Evolutionary conservation across 2,113 vertebrate species (phyloP).

Genomic region (Dasypus novemcinctus): DNA sequence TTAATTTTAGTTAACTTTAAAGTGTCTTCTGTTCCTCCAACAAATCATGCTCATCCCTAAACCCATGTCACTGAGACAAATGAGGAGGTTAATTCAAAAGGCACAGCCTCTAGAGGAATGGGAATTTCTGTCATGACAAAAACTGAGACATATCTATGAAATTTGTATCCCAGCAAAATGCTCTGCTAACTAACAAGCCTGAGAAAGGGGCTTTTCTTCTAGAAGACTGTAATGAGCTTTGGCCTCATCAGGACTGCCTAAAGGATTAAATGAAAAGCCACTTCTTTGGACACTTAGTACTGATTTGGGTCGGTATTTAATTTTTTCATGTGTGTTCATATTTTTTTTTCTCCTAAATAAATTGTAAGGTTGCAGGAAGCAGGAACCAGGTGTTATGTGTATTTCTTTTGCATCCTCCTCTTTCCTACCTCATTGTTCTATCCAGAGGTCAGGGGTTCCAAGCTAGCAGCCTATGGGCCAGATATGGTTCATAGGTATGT

Average conservation of each 20-base stretch:
- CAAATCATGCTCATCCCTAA: not conserved
- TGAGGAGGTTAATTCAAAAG: not conserved
- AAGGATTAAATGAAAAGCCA: not conserved
- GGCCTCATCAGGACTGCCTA: not conserved
- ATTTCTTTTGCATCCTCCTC: not conserved
- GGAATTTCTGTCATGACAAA: not conserved
- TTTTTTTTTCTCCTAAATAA: slow-evolving; percentile 9
- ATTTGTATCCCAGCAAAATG: slow-evolving; percentile 5
- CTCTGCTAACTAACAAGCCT: not conserved
- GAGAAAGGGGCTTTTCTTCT: not conserved
- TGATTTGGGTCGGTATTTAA: not conserved
- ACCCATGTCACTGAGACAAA: not conserved
- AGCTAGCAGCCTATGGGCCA: not conserved
- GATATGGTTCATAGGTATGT: not conserved
- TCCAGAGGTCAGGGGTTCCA: not conserved
- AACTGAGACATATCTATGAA: not conserved
- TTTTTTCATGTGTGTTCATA: not conserved
- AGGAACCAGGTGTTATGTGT: not conserved
- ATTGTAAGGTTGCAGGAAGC: not conserved
- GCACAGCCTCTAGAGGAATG: not conserved
- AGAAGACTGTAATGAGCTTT: not conserved
- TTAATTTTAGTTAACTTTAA: too few species aligned
- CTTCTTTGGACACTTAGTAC: not conserved
- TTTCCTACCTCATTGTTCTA: not conserved
- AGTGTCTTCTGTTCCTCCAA: not conserved